phyloP scores from a whole-genome alignment of 2,888 invertebrate species.

The Tipula confusa region DNA sequence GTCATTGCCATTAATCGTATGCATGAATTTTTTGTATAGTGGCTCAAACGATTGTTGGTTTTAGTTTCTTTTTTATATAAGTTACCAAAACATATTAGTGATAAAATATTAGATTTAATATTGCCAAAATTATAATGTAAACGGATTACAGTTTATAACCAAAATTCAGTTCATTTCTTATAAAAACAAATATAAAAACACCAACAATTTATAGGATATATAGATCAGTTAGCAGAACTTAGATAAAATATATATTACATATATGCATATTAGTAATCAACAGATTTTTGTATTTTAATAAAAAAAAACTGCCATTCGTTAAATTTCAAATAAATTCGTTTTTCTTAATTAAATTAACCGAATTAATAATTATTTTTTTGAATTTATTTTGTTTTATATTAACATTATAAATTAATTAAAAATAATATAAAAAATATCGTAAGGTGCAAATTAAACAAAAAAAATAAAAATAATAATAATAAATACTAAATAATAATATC shows the following conservation, averaged over 20 bases:
- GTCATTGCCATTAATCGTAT: too few relatives aligned
- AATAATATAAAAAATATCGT: not conserved
- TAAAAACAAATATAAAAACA: not conserved
- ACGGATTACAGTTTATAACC: not conserved
- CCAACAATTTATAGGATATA: not conserved
- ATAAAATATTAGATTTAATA: too few relatives aligned
- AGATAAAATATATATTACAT: not conserved
- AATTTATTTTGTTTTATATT: not conserved
- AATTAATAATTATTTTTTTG: not conserved
- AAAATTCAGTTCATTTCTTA: not conserved
- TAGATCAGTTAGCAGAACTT: not conserved
- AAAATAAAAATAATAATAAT: not conserved
- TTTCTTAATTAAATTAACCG: not conserved
- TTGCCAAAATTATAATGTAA: not conserved
- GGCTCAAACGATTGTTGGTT: not conserved
- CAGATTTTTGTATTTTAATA: not conserved
- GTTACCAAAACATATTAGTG: not conserved
- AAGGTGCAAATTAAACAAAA: slow-evolving; percentile 25
- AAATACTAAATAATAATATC: not conserved
- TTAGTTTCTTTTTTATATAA: too few relatives aligned
- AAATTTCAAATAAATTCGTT: not conserved
- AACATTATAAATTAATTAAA: not conserved
- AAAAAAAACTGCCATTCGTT: not conserved
- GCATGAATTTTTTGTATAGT: too few relatives aligned
- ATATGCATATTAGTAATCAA: too few relatives aligned